These are phyloP conservation scores for Thera britannica DNA, from an alignment of 2,888 invertebrate genomes.

Conservation along the genomic window DNA sequence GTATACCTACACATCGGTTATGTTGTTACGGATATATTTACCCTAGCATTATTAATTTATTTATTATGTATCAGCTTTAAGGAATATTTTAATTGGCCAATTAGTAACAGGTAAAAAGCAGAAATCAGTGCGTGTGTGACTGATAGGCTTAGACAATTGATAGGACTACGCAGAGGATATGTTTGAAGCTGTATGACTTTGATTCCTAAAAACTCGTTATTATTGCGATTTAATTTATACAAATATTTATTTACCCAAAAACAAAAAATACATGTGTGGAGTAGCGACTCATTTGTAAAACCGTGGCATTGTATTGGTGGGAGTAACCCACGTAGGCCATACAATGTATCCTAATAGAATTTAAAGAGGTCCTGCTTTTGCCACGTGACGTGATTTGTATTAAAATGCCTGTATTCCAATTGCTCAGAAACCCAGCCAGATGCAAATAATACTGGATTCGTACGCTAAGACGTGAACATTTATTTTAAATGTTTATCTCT, in stretches of 20 bases:
- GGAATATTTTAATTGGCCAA: neutral
- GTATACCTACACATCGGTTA: neutral
- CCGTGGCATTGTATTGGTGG: no score
- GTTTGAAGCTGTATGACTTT: no score
- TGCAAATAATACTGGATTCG: conserved; percentile 57
- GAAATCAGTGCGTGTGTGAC: no score
- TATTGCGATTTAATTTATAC: no score
- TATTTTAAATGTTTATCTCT: conserved; percentile 77
- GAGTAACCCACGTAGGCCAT: neutral
- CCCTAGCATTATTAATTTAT: no score
- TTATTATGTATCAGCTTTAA: neutral
- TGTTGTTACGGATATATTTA: neutral
- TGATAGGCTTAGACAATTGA: no score
- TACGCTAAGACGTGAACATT: conserved; percentile 67
- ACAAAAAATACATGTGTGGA: no score
- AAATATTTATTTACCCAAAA: no score
- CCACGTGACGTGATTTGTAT: neutral
- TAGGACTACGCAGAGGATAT: no score
- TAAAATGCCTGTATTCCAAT: conserved; percentile 6
- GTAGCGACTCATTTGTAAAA: no score
- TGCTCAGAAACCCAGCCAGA: conserved; percentile 42
- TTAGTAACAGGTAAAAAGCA: neutral
- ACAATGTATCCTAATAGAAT: neutral
- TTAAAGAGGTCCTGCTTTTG: neutral
- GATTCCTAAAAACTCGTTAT: no score